Conservation (phyloP, 2,888 invertebrate species). For the Neuroscelio doddi region DNA sequence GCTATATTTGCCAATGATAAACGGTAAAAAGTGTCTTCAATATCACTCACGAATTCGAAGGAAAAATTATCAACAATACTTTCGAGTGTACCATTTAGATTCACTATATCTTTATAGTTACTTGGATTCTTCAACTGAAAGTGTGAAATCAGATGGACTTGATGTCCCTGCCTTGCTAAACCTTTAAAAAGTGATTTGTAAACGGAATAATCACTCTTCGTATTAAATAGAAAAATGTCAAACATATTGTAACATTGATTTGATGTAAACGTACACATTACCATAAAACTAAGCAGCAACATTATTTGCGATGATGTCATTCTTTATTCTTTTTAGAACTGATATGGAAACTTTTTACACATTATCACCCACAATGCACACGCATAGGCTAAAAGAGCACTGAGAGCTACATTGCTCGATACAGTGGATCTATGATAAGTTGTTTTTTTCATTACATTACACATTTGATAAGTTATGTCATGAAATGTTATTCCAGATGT, state of each 20-base stretch:
- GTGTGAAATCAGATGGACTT: conserved; percentile 64
- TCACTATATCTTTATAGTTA: conserved; percentile 63
- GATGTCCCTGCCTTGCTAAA: conserved; percentile 70
- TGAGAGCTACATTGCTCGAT: no score
- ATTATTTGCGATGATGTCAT: no score
- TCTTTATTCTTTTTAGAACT: no score
- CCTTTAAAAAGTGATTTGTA: conserved; percentile 67
- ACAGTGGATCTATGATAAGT: no score
- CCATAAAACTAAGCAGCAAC: background rate
- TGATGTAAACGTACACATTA: background rate
- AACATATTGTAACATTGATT: conserved; percentile 52
- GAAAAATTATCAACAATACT: conserved; percentile 16
- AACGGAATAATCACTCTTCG: conserved; percentile 72
- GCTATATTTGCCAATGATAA: conserved; percentile 26
- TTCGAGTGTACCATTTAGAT: conserved; percentile 38
- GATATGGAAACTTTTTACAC: no score
- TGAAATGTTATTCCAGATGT: no score
- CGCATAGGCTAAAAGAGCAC: no score
- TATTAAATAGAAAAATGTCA: conserved; percentile 69
- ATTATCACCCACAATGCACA: no score
- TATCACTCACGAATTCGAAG: no score
- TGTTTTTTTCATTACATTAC: no score
- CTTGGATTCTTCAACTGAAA: conserved; percentile 57
- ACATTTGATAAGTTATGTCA: no score
- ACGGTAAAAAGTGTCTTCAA: background rate